Evolutionary conservation across 2,888 invertebrate species (phyloP).

Genomic region (Plusia festucae): DNA sequence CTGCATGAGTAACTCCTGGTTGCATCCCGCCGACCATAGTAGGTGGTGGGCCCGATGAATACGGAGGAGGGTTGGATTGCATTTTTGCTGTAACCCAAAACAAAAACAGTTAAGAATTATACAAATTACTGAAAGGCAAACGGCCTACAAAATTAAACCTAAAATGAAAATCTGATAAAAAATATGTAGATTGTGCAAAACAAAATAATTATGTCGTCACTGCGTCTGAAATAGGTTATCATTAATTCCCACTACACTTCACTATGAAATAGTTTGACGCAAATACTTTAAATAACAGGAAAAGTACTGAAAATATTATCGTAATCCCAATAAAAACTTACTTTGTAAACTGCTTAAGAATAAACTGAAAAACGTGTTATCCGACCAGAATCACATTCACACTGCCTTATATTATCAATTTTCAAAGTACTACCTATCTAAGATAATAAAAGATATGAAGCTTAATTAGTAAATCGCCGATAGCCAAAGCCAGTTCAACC

Average conservation of each 20-base stretch:
- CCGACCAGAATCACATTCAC: neutral
- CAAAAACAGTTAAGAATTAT: neutral
- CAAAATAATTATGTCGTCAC: too few relatives aligned
- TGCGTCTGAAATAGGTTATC: too few relatives aligned
- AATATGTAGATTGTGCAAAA: too few relatives aligned
- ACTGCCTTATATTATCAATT: too few relatives aligned
- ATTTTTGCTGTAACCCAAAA: constrained; percentile 31
- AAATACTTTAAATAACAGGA: too few relatives aligned
- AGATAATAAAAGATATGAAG: neutral
- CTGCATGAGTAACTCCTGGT: neutral
- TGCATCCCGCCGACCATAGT: neutral
- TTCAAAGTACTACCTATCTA: neutral
- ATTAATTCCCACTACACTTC: too few relatives aligned
- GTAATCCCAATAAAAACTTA: neutral
- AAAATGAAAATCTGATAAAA: too few relatives aligned
- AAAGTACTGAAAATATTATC: too few relatives aligned
- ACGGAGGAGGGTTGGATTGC: constrained; percentile 60
- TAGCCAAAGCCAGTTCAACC: neutral
- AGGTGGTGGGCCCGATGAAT: constrained; percentile 27
- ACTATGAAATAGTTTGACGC: too few relatives aligned
- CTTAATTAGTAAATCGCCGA: neutral
- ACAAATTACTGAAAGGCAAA: neutral
- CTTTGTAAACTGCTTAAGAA: neutral
- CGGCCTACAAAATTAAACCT: too few relatives aligned
- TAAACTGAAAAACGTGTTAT: neutral